Percentiles rank a stretch among this genome's conserved stretches.
Conservation (phyloP, 2,797 vertebrate genomes). For the Bradypodion ventrale region DNA sequence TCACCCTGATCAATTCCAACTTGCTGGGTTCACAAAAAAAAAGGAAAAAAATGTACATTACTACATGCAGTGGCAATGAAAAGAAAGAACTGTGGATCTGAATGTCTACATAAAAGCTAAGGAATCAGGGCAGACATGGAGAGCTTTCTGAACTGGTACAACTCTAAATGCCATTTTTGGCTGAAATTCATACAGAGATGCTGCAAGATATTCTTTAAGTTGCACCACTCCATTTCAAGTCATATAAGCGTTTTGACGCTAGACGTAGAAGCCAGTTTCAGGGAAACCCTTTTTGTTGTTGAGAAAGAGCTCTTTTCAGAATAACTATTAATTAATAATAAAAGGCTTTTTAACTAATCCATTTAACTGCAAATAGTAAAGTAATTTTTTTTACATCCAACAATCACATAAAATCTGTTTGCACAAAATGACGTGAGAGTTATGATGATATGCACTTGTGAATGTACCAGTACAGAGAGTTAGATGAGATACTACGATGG, state of each 20-base stretch:
- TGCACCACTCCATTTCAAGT: not conserved
- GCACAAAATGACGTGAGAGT: conserved; percentile 14
- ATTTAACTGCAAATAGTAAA: not conserved
- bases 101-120: conserved; percentile 49
- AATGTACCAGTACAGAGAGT: conserved; percentile 60
- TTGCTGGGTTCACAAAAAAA: conserved; percentile 92
- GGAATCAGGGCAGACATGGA: conserved; percentile 31
- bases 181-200: not conserved
- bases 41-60: conserved; percentile 63
- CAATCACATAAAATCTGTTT: not conserved
- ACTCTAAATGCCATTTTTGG: conserved; percentile 37
- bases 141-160: conserved; percentile 47
- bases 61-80: conserved; percentile 56
- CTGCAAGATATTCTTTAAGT: not conserved
- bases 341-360: conserved; percentile 10
- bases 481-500: conserved; percentile 31
- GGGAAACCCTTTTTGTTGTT: not conserved
- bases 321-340: not conserved
- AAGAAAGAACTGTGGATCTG: conserved; percentile 37
- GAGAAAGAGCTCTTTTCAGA: conserved; percentile 10
- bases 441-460: conserved; percentile 40
- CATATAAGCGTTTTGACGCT: conserved; percentile 19
- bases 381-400: not conserved
- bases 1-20: conserved; percentile 96
- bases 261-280: conserved; percentile 22